Conservation (phyloP, 1,140 invertebrate genomes). For the Leptinotarsa undecemlineata region DNA sequence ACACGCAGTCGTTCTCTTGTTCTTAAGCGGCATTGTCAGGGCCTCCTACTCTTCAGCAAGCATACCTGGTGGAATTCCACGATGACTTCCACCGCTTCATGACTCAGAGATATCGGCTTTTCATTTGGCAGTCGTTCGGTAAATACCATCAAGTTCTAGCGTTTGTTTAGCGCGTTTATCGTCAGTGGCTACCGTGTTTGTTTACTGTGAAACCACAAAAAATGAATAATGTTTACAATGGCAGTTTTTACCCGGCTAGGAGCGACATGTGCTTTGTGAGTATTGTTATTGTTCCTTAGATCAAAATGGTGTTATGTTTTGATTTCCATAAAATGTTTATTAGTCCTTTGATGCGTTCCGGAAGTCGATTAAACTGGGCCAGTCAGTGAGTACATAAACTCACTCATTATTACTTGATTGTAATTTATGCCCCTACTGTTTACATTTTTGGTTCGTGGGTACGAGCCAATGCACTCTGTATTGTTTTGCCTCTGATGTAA, state of each 20-base stretch:
- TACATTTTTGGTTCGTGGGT: neutral
- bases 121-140: constrained; percentile 13
- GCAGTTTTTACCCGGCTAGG: constrained; percentile 13
- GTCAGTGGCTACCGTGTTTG: neutral
- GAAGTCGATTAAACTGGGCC: neutral
- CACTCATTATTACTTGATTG: neutral
- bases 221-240: constrained; percentile 28
- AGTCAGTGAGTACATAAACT: neutral
- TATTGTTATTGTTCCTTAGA: neutral
- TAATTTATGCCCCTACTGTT: neutral
- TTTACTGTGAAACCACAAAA: constrained; percentile 11
- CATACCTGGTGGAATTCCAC: constrained; percentile 26
- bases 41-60: constrained; percentile 17
- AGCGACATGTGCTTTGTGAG: constrained; percentile 24
- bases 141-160: constrained; percentile 14
- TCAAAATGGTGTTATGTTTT: neutral
- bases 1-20: constrained; percentile 8
- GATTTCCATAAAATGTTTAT: neutral
- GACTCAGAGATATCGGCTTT: constrained; percentile 20
- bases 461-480: neutral
- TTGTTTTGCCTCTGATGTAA: neutral
- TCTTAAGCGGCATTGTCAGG: neutral
- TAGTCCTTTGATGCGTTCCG: neutral
- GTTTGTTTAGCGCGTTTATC: neutral
- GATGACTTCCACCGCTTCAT: constrained; percentile 15